phyloP scores from a whole-genome alignment of 1,140 invertebrate genomes.

The Drosophila grimshawi region DNA sequence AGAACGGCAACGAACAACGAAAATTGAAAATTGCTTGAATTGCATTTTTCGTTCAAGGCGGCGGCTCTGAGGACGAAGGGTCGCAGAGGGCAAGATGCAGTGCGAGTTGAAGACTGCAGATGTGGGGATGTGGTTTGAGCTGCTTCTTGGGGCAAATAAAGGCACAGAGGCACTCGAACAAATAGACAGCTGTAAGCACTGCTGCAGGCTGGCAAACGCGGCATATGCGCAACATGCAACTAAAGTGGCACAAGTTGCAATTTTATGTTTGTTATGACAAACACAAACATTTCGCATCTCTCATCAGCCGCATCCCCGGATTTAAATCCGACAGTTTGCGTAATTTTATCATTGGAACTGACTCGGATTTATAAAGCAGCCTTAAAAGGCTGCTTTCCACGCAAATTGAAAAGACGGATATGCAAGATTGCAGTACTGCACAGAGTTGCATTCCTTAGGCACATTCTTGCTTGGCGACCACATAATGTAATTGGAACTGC shows the following conservation, averaged over 20 bases:
- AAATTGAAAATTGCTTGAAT: slow-evolving; percentile 80
- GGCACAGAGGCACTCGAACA: slow-evolving; percentile 26
- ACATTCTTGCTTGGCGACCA: slow-evolving; percentile 48
- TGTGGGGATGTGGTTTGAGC: slow-evolving; percentile 6
- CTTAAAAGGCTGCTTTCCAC: too few relatives aligned
- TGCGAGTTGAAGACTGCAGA: not conserved
- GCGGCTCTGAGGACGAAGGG: slow-evolving; percentile 26
- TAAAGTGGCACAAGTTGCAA: slow-evolving; percentile 61
- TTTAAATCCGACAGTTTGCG: slow-evolving; percentile 48
- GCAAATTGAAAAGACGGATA: not conserved
- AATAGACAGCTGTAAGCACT: slow-evolving; percentile 4
- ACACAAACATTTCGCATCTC: slow-evolving; percentile 14
- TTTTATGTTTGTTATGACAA: slow-evolving; percentile 72
- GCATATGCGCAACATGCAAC: slow-evolving; percentile 66
- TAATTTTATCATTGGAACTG: slow-evolving; percentile 70
- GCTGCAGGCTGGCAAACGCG: slow-evolving; percentile 30
- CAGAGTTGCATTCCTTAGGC: slow-evolving; percentile 11
- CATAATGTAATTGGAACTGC: slow-evolving; percentile 71
- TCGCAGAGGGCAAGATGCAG: slow-evolving; percentile 14
- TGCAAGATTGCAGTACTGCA: not conserved
- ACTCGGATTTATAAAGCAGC: slow-evolving; percentile 34
- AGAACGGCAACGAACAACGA: slow-evolving; percentile 44
- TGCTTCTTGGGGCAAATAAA: slow-evolving; percentile 6
- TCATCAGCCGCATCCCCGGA: not conserved
- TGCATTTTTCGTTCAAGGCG: slow-evolving; percentile 57